phyloP scores from a whole-genome alignment of 2,797 vertebrate genomes.

The Poecilia gillii region DNA sequence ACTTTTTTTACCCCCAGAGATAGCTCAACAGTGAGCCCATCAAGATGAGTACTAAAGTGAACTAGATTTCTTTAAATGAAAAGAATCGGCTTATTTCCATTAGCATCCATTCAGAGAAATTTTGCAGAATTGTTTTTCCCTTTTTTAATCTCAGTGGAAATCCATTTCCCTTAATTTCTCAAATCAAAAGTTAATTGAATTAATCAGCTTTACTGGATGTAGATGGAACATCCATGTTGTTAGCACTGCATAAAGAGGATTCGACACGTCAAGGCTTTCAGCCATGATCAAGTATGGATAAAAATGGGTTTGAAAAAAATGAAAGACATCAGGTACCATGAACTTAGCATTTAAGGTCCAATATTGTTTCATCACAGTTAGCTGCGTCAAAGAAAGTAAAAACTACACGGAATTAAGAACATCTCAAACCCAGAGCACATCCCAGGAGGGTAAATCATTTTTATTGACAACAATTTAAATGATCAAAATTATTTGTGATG shows the following conservation, averaged over 20 bases:
- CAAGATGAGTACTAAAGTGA: slow-evolving; percentile 7
- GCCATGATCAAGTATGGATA: not conserved
- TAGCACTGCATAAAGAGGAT: not conserved
- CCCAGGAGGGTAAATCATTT: not conserved
- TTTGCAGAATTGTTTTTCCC: not conserved
- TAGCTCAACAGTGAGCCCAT: slow-evolving; percentile 33
- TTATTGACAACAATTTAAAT: too few species aligned
- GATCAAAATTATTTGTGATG: too few species aligned
- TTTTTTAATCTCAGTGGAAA: slow-evolving; percentile 15
- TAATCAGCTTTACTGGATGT: slow-evolving; percentile 5
- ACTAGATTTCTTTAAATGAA: slow-evolving; percentile 1
- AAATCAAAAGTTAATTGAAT: slow-evolving; percentile 24
- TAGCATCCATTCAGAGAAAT: not conserved
- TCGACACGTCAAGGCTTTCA: not conserved
- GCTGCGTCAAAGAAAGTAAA: not conserved
- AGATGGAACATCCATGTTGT: not conserved
- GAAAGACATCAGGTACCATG: not conserved
- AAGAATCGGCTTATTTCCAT: not conserved
- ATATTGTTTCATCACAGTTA: not conserved
- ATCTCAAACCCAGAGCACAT: not conserved
- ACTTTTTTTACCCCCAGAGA: slow-evolving; percentile 22
- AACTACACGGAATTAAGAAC: not conserved
- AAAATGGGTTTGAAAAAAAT: not conserved
- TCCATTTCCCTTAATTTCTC: slow-evolving; percentile 3
- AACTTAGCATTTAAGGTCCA: not conserved